phyloP scores from a whole-genome alignment of 2,797 vertebrate genomes.

The Heteromormyrus szaboi region DNA sequence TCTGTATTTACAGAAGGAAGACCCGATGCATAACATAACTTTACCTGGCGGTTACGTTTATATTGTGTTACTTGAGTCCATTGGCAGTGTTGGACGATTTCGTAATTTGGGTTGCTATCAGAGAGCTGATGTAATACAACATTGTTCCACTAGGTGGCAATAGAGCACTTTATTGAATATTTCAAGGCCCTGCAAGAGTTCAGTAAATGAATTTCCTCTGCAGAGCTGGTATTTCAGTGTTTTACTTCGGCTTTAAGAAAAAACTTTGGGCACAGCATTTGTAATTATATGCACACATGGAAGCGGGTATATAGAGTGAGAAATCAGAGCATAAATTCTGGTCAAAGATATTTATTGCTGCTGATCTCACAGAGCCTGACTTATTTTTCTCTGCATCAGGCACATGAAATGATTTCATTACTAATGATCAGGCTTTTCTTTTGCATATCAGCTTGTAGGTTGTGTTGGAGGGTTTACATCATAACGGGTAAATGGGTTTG shows the following conservation, averaged over 20 bases:
- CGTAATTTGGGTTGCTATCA: not conserved
- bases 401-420: not conserved
- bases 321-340: not conserved
- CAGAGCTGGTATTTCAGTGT: not conserved
- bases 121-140: not conserved
- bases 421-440: not conserved
- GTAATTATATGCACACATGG: not conserved
- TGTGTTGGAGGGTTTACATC: not conserved
- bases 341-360: not conserved
- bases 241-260: not conserved
- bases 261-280: not conserved
- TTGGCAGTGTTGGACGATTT: not conserved
- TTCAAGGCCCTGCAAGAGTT: not conserved
- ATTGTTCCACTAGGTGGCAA: not conserved
- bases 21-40: not conserved
- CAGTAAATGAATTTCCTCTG: not conserved
- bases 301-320: not conserved
- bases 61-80: not conserved
- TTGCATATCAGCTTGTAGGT: not conserved
- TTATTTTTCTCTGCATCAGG: not conserved
- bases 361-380: not conserved
- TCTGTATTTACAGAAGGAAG: not conserved
- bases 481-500: not conserved
- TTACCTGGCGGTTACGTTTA: not conserved
- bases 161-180: not conserved